Conservation (phyloP, 35 echinoderm and acorn worm species). For the Holothuria glaberrima region DNA sequence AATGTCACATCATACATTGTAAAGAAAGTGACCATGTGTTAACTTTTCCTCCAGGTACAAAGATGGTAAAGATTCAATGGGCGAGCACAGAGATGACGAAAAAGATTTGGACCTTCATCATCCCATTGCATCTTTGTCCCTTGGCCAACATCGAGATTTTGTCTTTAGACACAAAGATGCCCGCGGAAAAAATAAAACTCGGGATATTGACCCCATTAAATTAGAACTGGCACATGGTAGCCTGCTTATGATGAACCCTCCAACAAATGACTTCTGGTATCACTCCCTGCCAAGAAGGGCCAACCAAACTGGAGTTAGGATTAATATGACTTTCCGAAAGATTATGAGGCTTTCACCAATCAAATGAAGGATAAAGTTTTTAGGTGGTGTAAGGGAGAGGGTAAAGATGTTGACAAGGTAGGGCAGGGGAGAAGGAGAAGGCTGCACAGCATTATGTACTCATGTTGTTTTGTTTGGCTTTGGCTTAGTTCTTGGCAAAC, state of each 20-base stretch:
- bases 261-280: slow-evolving; percentile 80
- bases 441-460: too few relatives aligned
- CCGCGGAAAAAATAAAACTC: slow-evolving; percentile 52
- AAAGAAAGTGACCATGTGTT: too few relatives aligned
- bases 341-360: too few relatives aligned
- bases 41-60: slow-evolving; percentile 59
- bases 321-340: slow-evolving; percentile 87
- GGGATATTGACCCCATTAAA: too few relatives aligned
- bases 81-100: slow-evolving; percentile 90
- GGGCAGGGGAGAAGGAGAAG: too few relatives aligned
- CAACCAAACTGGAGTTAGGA: slow-evolving; percentile 39
- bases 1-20: too few relatives aligned
- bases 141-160: slow-evolving; percentile 75
- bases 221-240: slow-evolving; percentile 54
- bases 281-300: slow-evolving; percentile 76
- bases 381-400: too few relatives aligned
- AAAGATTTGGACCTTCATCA: slow-evolving; percentile 67
- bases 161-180: slow-evolving; percentile 67
- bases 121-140: slow-evolving; percentile 82
- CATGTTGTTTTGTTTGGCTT: too few relatives aligned
- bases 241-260: slow-evolving; percentile 87
- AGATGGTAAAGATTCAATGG: slow-evolving; percentile 32
- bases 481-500: too few relatives aligned
- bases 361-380: too few relatives aligned
- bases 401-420: too few relatives aligned